Evolutionary conservation across 2,113 vertebrate genomes (phyloP).

Genomic region (Trichechus manatus): DNA sequence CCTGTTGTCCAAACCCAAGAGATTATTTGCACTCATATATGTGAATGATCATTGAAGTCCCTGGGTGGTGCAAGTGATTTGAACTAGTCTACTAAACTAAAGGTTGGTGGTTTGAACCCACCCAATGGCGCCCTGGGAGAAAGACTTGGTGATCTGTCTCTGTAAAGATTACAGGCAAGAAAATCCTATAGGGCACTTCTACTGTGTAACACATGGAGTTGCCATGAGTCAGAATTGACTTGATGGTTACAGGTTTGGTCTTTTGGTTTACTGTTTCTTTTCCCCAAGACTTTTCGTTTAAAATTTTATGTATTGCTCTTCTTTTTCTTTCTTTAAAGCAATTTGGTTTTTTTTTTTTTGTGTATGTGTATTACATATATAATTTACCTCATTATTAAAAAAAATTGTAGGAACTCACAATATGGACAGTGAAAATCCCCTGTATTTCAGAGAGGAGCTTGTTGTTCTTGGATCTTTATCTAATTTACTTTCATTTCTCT

Average conservation of each 20-base stretch:
- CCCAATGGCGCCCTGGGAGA: too few relatives aligned
- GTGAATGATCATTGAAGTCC: not conserved
- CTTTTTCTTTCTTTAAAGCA: not conserved
- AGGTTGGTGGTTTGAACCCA: too few relatives aligned
- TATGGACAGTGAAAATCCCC: not conserved
- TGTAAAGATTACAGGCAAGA: too few relatives aligned
- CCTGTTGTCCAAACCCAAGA: not conserved
- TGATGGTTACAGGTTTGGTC: too few relatives aligned
- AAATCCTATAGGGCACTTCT: too few relatives aligned
- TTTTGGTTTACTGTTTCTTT: not conserved
- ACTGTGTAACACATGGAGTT: too few relatives aligned
- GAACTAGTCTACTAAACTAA: too few relatives aligned
- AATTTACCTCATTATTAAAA: not conserved
- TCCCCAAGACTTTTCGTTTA: not conserved
- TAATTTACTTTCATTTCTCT: slow-evolving; percentile 40
- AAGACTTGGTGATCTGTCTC: too few relatives aligned
- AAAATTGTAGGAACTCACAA: not conserved
- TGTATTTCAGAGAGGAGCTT: not conserved
- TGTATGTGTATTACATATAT: not conserved
- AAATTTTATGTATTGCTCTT: not conserved
- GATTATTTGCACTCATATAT: not conserved
- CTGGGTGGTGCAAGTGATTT: too few relatives aligned
- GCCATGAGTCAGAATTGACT: too few relatives aligned
- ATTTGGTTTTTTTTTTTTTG: not conserved
- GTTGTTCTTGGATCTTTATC: not conserved